Base-by-base conservation (phyloP, 2,888 invertebrate genomes). In the Chrysodeixis includens region DNA sequence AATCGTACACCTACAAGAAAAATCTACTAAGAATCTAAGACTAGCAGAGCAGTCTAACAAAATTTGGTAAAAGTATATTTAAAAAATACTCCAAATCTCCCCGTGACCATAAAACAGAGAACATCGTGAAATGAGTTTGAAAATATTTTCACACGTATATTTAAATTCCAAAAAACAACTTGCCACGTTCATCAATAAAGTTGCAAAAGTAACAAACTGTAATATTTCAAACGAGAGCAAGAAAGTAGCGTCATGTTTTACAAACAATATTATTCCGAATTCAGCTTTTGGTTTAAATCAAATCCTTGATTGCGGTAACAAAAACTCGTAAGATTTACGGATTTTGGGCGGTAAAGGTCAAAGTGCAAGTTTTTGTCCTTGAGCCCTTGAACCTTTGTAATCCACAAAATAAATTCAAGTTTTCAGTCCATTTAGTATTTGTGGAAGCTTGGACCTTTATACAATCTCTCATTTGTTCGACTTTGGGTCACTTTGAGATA, bases 381-480 rank as follows among this genome's bases (percentile, higher is more conserved):
- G 30, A 26, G 30, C 53, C 56, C 49, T 26, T 40, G 40, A 14
- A 54, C 52, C 70, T 49, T 26, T 35, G 32, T 74, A 71, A 74
- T 72, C 71, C 69, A 7, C 57, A 61, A 67, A 71, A 82, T 79
- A 78, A 81, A 74, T 74, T 74, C 56, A 70, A 83, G 70, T 81
- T 78, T 75, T 62, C 72, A 69, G 62, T 63, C 59, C 74, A 71
- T 83, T 80, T 69, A 64, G 60, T 70, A 60, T 77, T 59, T 53
- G 40, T 55, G 62, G 63, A 26, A 52, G 54, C 51, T 65, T 64
- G 40, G 60, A 60, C 67, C 65, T 32, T 53, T 44, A 56, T 30
- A 40, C 65, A 75, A 69, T 75, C 58, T 59, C 62, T 57, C 67
- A 56, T 69, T 66, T 56, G 58, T 62, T 52, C 20, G 54, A 63